phyloP scores from a whole-genome alignment of 2,888 invertebrate species.

The Amaurobius ferox region DNA sequence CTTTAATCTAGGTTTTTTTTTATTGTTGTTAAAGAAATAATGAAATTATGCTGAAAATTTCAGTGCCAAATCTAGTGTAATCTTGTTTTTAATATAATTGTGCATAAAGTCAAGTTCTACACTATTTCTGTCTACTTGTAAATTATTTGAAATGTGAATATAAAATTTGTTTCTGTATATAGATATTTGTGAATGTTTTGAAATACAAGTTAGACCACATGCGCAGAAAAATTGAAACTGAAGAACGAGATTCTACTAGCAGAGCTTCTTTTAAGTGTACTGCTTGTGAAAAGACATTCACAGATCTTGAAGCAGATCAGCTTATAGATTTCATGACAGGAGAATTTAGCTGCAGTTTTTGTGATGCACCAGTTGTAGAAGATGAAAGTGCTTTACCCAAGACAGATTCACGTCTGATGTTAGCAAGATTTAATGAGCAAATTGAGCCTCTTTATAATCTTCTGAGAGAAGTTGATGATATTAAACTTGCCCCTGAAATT shows the following conservation, averaged over 20 bases:
- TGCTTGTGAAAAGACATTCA: conserved; percentile 93
- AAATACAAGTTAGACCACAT: conserved; percentile 98
- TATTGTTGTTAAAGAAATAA: too few relatives aligned
- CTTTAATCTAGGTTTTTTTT: too few relatives aligned
- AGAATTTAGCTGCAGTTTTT: conserved; percentile 93
- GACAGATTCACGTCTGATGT: conserved; percentile 91
- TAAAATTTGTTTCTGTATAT: conserved; percentile 74
- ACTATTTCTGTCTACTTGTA: too few relatives aligned
- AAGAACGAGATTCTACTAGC: conserved; percentile 95
- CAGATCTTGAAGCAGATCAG: conserved; percentile 95
- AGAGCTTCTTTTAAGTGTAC: conserved; percentile 96
- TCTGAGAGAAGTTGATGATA: conserved; percentile 92
- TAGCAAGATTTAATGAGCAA: conserved; percentile 96
- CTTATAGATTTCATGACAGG: conserved; percentile 89
- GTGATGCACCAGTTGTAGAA: conserved; percentile 92
- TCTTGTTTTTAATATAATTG: too few relatives aligned
- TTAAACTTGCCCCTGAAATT: conserved; percentile 93
- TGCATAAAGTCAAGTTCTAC: too few relatives aligned
- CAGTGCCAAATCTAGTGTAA: too few relatives aligned
- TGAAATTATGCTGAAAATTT: too few relatives aligned
- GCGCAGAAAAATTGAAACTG: conserved; percentile 95
- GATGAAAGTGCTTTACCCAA: conserved; percentile 95
- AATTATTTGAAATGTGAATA: too few relatives aligned
- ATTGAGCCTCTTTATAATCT: conserved; percentile 93
- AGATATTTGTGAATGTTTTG: conserved; percentile 96